Percentiles rank a stretch among this genome's conserved stretches.
These are phyloP conservation scores for Salminus brasiliensis DNA, from an alignment of 2,113 vertebrate species.

Conservation along the genomic window DNA sequence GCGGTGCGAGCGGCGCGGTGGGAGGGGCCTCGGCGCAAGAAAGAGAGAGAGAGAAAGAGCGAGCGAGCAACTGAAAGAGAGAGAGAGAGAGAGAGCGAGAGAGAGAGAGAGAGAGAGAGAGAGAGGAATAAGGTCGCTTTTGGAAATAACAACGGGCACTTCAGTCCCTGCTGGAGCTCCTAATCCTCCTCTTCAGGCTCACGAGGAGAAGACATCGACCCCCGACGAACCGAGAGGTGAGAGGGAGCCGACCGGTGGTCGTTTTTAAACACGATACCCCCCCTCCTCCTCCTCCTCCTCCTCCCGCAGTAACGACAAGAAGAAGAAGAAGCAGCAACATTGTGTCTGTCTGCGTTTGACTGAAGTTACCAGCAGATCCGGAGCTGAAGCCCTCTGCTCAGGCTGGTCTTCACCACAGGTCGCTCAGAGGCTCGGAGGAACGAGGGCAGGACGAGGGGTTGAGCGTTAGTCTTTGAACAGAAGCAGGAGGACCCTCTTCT, in stretches of 20 bases:
- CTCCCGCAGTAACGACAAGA: constrained; percentile 28
- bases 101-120: constrained; percentile 6
- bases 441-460: neutral
- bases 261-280: too few species aligned
- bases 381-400: constrained; percentile 35
- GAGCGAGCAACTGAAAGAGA: constrained; percentile 27
- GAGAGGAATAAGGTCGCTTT: neutral
- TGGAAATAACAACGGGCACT: neutral
- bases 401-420: neutral
- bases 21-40: constrained; percentile 54
- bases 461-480: neutral
- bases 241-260: constrained; percentile 52
- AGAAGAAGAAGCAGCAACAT: constrained; percentile 31
- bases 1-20: constrained; percentile 52
- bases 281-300: too few species aligned
- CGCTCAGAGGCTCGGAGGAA: neutral
- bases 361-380: constrained; percentile 58
- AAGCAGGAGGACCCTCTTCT: neutral
- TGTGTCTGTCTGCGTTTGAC: constrained; percentile 49
- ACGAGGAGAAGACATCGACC: neutral
- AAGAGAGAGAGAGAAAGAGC: constrained; percentile 44
- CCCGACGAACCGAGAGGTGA: constrained; percentile 64
- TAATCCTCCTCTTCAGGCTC: neutral
- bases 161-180: neutral
- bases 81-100: constrained; percentile 45